These are phyloP conservation scores for Neolamprologus devosi DNA, from an alignment of 2,113 vertebrate genomes.

Conservation along the genomic window DNA sequence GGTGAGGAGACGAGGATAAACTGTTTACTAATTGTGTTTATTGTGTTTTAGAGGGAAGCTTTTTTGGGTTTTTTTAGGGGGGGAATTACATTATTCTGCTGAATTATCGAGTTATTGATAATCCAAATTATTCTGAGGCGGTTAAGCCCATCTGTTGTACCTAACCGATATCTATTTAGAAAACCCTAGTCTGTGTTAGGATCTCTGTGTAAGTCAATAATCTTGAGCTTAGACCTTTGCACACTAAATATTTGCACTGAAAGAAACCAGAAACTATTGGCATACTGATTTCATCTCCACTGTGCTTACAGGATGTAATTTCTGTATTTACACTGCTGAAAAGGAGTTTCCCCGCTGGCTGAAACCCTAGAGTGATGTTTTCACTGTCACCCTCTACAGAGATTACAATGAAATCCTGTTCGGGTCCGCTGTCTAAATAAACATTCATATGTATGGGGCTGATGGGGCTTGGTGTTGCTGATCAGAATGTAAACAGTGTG, in stretches of 20 bases:
- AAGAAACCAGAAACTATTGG: background rate
- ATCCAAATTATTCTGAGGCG: background rate
- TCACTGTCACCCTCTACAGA: conserved; percentile 39
- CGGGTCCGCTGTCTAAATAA: conserved; percentile 33
- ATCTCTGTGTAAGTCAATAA: background rate
- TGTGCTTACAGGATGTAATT: conserved; percentile 3
- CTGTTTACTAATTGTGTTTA: background rate
- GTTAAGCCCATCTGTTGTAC: background rate
- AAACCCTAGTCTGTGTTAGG: background rate
- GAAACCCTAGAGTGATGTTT: conserved; percentile 42
- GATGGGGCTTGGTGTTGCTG: conserved; percentile 7
- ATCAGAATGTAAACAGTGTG: conserved; percentile 38
- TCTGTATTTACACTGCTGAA: conserved; percentile 30
- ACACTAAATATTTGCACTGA: background rate
- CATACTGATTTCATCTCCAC: background rate
- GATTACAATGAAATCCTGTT: conserved; percentile 31
- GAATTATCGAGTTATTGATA: background rate
- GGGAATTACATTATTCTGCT: background rate
- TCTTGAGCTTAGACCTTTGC: background rate
- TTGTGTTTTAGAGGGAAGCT: background rate
- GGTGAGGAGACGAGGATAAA: background rate
- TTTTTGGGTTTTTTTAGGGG: background rate
- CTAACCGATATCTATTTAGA: background rate
- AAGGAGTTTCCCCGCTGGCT: conserved; percentile 7
- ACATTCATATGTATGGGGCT: background rate